phyloP scores from a whole-genome alignment of 2,797 vertebrate genomes.

The Tenualosa thibaudeaui region DNA sequence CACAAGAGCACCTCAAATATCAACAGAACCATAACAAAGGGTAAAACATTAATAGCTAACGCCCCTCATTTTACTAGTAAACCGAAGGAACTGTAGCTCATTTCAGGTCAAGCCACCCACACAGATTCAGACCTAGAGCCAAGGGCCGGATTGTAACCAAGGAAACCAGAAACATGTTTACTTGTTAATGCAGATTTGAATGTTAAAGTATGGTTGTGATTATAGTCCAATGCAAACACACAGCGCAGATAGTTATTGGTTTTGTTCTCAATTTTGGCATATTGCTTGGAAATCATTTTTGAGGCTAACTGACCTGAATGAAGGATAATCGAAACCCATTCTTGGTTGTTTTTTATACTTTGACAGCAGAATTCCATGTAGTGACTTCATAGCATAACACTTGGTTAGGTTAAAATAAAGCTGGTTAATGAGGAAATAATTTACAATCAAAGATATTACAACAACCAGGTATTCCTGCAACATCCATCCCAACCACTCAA shows the following conservation, averaged over 20 bases:
- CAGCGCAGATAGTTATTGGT: background rate
- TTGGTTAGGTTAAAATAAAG: background rate
- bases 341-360: background rate
- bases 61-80: conserved; percentile 9
- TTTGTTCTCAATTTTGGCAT: conserved; percentile 13
- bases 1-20: conserved; percentile 3
- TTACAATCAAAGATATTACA: background rate
- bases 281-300: conserved; percentile 14
- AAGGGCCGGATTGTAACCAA: conserved; percentile 17
- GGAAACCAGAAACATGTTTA: conserved; percentile 25
- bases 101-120: conserved; percentile 23
- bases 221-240: conserved; percentile 1
- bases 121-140: background rate
- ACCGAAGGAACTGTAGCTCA: conserved; percentile 10
- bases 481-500: background rate
- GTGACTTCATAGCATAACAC: background rate
- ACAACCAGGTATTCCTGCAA: background rate
- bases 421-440: background rate
- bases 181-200: conserved; percentile 18
- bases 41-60: conserved; percentile 24
- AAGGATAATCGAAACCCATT: conserved; percentile 15
- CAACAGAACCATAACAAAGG: conserved; percentile 22
- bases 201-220: conserved; percentile 24
- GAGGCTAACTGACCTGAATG: background rate
- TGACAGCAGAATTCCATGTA: conserved; percentile 1